Evolutionary conservation across 92 coral and sea anemone species (phyloP).

Genomic region (Hydrozoanthus gracilis): DNA sequence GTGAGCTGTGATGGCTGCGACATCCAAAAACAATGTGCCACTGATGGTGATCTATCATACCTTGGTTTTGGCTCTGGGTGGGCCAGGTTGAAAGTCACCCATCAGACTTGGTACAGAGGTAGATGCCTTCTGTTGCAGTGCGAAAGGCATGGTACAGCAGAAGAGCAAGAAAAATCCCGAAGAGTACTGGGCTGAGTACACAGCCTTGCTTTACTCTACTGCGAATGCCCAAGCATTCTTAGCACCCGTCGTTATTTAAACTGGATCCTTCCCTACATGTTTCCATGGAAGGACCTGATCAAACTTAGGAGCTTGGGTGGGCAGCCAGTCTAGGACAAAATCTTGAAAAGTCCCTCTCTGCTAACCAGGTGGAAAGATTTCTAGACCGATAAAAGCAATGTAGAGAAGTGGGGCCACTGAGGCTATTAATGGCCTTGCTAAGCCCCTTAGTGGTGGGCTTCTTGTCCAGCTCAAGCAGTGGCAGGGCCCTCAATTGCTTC

Average conservation of each 20-base stretch:
- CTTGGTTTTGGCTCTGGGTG: background rate
- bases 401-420: background rate
- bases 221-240: background rate
- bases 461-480: background rate
- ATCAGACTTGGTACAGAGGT: background rate
- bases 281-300: background rate
- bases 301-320: slow-evolving; percentile 6
- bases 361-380: slow-evolving; percentile 18
- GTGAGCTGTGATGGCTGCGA: slow-evolving; percentile 24
- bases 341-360: slow-evolving; percentile 19
- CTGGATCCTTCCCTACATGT: slow-evolving; percentile 16
- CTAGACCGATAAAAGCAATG: slow-evolving; percentile 14
- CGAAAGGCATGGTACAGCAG: background rate
- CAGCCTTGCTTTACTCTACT: too few species aligned
- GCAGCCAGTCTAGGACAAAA: slow-evolving; percentile 25
- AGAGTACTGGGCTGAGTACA: too few species aligned
- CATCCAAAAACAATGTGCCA: slow-evolving; percentile 18
- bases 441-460: background rate
- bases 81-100: background rate
- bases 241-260: slow-evolving; percentile 38
- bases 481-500: background rate
- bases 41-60: background rate
- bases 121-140: background rate
- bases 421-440: background rate
- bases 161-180: background rate